Base-by-base conservation (phyloP, 2,797 vertebrate species). In the Malurus leucopterus region DNA sequence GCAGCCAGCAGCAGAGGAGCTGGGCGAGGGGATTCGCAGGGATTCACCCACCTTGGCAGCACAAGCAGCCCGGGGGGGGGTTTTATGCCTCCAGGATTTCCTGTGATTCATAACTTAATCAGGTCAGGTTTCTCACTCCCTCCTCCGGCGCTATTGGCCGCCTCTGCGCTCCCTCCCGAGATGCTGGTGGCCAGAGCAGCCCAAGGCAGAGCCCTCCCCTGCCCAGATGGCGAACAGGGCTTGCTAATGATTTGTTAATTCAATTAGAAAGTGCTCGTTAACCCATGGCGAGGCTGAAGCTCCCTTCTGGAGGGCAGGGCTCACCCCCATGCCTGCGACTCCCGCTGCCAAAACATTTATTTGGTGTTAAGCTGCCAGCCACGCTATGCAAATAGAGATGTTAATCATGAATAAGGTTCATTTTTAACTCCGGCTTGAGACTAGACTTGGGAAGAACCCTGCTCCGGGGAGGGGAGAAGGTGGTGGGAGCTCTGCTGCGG, bases 361-460 rank as follows among this genome's bases (percentile, higher is more conserved):
- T 93, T 94, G 80, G 89, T 77, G 87, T 81, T 88, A 93, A 92
- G 83, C 91, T 91, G 94, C 77, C 93, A 94, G 91, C 89, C 91
- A 81, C 17, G 22, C 90, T 88, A 68, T 90, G 92, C 80, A 91
- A 93, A 83, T 83, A 49, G 41, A 90, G 82, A 90, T 89, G 87
- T 83, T 94, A 84, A 93, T 91, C 32, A 21, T 83, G 87, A 88
- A 72, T 55, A 67, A 78, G 29, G 70, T 46, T 91, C 63, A 72
- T 86, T 93, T 93, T 91, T 89, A 93, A 84, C 75, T 77, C 75
- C 4, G 12, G 16, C 32, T 24, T 94, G 89, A 77, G 78, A 73
- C 74, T 44, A 76, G 84, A 46, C 81, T 78, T 34, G n/a, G 50
- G 80, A 88, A 67, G 79, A 92, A 24, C 54, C 19, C 1, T 14